A percentile compares a stretch with the other conserved stretches of the same genome.
These are phyloP conservation scores for Harmothoe impar DNA, from an alignment of 2,888 invertebrate genomes.

Conservation along the genomic window DNA sequence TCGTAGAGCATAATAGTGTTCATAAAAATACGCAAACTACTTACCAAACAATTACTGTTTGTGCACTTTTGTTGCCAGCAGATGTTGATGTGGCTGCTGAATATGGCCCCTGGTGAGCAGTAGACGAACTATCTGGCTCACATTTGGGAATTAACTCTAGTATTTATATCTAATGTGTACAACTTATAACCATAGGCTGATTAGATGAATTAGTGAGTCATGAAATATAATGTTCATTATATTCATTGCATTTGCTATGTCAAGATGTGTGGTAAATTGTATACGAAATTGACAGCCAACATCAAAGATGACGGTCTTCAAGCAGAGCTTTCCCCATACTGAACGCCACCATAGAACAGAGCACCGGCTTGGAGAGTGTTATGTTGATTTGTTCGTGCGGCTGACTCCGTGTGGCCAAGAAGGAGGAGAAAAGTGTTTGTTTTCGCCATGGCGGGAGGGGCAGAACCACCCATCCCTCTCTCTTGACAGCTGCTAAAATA, in stretches of 20 bases:
- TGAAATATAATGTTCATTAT: no score
- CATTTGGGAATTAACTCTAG: neutral
- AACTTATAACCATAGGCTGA: no score
- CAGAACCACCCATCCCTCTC: slow-evolving; percentile 21
- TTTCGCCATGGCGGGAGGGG: slow-evolving; percentile 60
- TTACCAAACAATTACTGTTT: neutral
- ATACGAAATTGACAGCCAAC: neutral
- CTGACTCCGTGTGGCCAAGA: neutral
- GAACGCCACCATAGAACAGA: no score
- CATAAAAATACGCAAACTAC: no score
- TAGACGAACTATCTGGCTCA: neutral
- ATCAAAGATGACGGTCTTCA: no score
- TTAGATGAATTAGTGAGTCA: no score
- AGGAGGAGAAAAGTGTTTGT: slow-evolving; percentile 49
- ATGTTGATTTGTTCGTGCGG: slow-evolving; percentile 37
- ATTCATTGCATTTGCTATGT: no score
- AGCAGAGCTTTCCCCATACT: no score
- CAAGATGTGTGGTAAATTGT: neutral
- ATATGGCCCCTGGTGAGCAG: neutral
- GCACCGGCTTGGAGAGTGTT: no score
- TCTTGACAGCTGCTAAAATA: slow-evolving; percentile 60
- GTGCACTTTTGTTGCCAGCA: neutral
- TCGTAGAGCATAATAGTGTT: no score
- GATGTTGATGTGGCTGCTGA: slow-evolving; percentile 27
- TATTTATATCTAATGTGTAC: neutral